Base-by-base conservation (phyloP, 2,113 vertebrate genomes). In the Struthio camelus region DNA sequence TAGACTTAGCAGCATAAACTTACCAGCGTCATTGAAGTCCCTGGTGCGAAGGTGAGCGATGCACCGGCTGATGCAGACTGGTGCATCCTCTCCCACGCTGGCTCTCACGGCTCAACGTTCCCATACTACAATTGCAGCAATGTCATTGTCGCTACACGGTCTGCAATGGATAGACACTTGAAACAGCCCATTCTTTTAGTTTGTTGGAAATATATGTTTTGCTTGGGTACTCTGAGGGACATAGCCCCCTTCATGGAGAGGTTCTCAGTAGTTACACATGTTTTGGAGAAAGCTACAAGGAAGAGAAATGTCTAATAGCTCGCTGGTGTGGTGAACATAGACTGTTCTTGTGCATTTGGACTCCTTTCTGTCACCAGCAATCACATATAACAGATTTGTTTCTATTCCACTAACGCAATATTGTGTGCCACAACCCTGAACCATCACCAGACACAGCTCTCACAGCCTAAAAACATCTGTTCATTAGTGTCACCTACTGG, bases 81-180 rank as follows among this genome's bases (percentile, higher is more conserved):
- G 19, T 15, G 40, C 64, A 23, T 6, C 64, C 46, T 23, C 40
- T 3, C 76, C 62, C 28, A 22, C 38, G 3, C 46, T 6, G 15
- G 38, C 51, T 58, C 64, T 58, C 51, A 18, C 1, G 8, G 32
- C 38, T 36, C 51, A 17, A 11, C 3, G 17, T 15, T 64, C n/a
- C 70, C 48, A 23, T 17, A 3, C 30, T 30, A 27, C 8, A 0
- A 10, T 27, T 72, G 44, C 46, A 66, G 42, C 32, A 32, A 18
- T 8, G 8, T 18, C 30, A 22, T n/a, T 34, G 18, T 25, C 1
- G 1, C 50, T 34, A 76, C 25, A 23, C 1, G 0, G 30, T 56
- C 71, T 32, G 44, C 30, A 78, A 42, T 13, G 48, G 36, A 36
- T 25, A n/a, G 72, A 36, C 12, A 46, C 44, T 59, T 38, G 14